Conservation (phyloP, 2,113 vertebrate genomes). For the Ciconia boyciana region DNA sequence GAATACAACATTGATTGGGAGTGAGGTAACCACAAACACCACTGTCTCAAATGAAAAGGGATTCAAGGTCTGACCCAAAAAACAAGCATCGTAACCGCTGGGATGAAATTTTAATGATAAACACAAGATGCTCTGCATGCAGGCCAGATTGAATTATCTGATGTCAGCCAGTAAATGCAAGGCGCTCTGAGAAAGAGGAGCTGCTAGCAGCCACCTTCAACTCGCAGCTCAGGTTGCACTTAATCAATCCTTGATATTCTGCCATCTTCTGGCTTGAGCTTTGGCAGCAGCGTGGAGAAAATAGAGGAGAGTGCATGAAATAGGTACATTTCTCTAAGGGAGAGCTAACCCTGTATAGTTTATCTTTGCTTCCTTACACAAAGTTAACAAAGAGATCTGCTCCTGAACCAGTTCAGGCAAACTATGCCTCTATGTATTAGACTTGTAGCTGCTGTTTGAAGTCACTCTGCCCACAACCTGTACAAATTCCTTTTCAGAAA, state of each 20-base stretch:
- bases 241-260: constrained; percentile 65
- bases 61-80: constrained; percentile 81
- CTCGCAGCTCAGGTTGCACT: constrained; percentile 66
- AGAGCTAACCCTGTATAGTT: neutral
- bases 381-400: neutral
- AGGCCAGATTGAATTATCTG: constrained; percentile 66
- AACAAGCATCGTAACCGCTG: constrained; percentile 81
- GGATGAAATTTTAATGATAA: constrained; percentile 82
- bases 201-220: constrained; percentile 45
- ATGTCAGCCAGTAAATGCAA: constrained; percentile 50
- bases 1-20: constrained; percentile 78
- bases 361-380: neutral
- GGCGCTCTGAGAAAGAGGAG: constrained; percentile 60
- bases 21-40: constrained; percentile 85
- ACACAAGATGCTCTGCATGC: constrained; percentile 72
- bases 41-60: constrained; percentile 82
- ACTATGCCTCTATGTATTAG: neutral
- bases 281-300: constrained; percentile 15
- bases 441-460: neutral
- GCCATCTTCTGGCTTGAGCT: constrained; percentile 60
- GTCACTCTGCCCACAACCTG: neutral
- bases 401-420: neutral
- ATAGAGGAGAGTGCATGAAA: neutral
- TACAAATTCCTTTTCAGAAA: neutral
- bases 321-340: neutral